phyloP scores from a whole-genome alignment of 2,888 invertebrate genomes.

The Agrotis puta region DNA sequence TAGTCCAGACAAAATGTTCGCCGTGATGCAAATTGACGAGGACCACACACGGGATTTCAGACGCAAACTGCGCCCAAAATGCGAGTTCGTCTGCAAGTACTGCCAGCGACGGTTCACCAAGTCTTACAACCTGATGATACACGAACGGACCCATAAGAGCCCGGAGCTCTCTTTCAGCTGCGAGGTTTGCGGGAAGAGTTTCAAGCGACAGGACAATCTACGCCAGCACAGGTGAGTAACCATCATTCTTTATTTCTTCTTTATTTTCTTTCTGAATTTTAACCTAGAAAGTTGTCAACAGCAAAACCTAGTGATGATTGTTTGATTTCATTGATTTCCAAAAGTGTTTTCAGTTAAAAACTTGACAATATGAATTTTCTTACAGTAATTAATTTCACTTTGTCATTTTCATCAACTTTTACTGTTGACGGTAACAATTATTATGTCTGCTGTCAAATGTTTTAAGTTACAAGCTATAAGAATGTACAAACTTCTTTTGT shows the following conservation, averaged over 20 bases:
- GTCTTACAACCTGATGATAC: conserved; percentile 99
- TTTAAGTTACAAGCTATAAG: neutral
- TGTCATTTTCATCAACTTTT: neutral
- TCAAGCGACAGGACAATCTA: conserved; percentile 99
- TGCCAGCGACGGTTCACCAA: conserved; percentile 99
- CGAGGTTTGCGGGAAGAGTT: conserved; percentile 99
- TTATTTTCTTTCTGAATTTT: conserved; percentile 5
- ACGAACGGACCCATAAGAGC: conserved; percentile 99
- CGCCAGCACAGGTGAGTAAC: conserved; percentile 96
- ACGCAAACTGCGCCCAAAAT: conserved; percentile 97
- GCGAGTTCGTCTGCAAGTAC: conserved; percentile 99
- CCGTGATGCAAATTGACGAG: conserved; percentile 97
- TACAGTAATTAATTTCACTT: neutral
- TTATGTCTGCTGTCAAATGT: conserved; percentile 23
- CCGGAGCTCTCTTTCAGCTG: conserved; percentile 99
- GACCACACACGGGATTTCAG: conserved; percentile 96
- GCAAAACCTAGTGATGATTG: neutral
- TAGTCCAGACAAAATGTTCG: conserved; percentile 94
- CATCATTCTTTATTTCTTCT: neutral
- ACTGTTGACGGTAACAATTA: conserved; percentile 25
- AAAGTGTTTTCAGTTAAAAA: neutral
- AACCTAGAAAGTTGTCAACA: conserved; percentile 17
- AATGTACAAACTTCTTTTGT: neutral
- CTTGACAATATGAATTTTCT: neutral
- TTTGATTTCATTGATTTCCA: neutral